Percentiles rank a stretch among this genome's conserved stretches.
These are phyloP conservation scores for Oplegnathus fasciatus DNA, from an alignment of 2,113 vertebrate species.

Conservation along the genomic window DNA sequence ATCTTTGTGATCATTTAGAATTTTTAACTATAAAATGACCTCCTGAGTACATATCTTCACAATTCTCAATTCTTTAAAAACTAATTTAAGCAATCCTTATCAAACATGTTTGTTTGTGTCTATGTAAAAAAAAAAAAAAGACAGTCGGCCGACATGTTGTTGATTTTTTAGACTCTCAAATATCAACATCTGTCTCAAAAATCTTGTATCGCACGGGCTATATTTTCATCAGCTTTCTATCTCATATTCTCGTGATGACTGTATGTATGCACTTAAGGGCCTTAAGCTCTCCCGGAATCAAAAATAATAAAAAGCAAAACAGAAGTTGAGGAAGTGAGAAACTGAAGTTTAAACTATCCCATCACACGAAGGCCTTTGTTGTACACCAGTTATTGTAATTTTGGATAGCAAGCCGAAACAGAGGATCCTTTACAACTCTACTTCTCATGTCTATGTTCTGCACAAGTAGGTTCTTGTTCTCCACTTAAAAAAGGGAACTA, in stretches of 20 bases:
- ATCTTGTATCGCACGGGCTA: neutral
- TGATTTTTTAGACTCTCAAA: too few species aligned
- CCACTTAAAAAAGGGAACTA: neutral
- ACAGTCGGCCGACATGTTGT: neutral
- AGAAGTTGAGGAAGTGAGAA: conserved; percentile 2
- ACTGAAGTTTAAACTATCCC: neutral
- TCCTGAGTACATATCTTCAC: too few species aligned
- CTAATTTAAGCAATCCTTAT: neutral
- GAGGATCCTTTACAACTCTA: conserved; percentile 2
- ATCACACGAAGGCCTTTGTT: conserved; percentile 3
- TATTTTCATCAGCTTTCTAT: neutral
- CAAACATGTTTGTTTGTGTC: too few species aligned
- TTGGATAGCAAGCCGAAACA: neutral
- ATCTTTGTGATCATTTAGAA: neutral
- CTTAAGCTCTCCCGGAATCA: neutral
- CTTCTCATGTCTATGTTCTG: conserved; percentile 14
- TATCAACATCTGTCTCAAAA: too few species aligned
- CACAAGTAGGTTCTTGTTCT: neutral
- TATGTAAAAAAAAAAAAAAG: neutral
- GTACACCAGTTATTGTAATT: neutral
- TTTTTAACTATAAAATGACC: too few species aligned
- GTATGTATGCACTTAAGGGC: neutral
- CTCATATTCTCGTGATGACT: neutral
- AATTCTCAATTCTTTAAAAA: neutral
- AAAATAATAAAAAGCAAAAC: neutral